Percentiles rank a stretch among this genome's conserved stretches.
phyloP scores from a whole-genome alignment of 1,140 invertebrate genomes.

The Eumaeus atala region DNA sequence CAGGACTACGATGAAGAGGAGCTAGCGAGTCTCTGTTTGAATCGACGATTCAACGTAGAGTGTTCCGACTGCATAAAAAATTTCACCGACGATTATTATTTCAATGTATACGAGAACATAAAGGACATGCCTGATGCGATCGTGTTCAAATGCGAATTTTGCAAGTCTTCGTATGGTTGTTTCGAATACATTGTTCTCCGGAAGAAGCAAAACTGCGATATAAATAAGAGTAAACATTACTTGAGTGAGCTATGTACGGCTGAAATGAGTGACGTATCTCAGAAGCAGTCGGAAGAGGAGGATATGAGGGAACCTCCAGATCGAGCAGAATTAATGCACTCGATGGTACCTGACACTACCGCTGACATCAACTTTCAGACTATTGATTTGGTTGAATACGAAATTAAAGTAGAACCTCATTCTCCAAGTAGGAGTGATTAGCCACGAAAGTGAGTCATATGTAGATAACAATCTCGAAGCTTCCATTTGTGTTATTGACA shows the following conservation, averaged over 20 bases:
- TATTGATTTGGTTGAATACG: background rate
- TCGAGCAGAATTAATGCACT: background rate
- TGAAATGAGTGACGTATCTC: conserved; percentile 43
- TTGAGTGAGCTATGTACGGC: conserved; percentile 51
- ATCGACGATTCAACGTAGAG: conserved; percentile 28
- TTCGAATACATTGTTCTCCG: conserved; percentile 49
- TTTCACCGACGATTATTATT: conserved; percentile 40
- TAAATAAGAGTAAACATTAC: conserved; percentile 37
- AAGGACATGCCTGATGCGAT: conserved; percentile 35
- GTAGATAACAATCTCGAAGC: background rate
- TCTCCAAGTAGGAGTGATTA: background rate
- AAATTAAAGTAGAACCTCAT: background rate
- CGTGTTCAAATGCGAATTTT: conserved; percentile 45
- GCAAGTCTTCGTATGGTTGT: conserved; percentile 33
- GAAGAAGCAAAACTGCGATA: conserved; percentile 33
- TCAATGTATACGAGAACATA: conserved; percentile 30
- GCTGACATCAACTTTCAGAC: background rate
- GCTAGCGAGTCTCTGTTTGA: conserved; percentile 38
- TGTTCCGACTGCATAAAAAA: conserved; percentile 48
- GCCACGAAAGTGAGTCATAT: background rate
- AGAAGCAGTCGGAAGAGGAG: background rate
- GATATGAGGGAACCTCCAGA: background rate
- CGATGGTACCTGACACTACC: background rate
- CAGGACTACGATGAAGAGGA: conserved; percentile 44
- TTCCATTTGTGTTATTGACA: background rate